Conservation (phyloP, 2,113 vertebrate species). For the Petrocephalus microphthalmus region DNA sequence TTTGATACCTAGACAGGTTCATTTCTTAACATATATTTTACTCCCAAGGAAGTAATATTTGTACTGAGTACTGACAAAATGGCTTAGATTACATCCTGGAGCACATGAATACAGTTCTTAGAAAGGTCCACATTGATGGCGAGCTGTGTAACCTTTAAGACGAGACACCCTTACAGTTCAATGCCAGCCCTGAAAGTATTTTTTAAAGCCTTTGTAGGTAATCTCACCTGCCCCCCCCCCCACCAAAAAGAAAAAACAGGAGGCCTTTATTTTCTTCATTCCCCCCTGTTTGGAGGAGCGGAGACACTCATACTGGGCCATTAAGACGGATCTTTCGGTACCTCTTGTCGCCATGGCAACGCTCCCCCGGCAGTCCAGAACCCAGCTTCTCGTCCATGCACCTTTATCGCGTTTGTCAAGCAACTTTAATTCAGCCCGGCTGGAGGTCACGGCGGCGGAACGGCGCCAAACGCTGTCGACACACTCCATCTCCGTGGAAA, state of each 20-base stretch:
- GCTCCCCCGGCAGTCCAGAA: background rate
- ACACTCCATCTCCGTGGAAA: conserved; percentile 5
- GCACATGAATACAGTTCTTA: conserved; percentile 21
- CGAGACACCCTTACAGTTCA: conserved; percentile 20
- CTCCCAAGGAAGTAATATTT: background rate
- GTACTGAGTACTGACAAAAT: background rate
- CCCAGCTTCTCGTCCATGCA: conserved; percentile 20
- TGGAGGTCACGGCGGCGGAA: background rate
- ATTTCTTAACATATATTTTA: background rate
- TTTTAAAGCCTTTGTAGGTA: conserved; percentile 14
- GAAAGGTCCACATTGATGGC: conserved; percentile 13
- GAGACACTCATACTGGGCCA: background rate
- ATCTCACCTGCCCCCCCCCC: background rate
- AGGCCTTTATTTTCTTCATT: background rate
- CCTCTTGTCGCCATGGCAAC: conserved; percentile 32
- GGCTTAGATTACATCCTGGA: conserved; percentile 3
- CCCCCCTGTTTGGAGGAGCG: conserved; percentile 18
- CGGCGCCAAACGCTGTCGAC: background rate
- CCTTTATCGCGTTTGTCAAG: conserved; percentile 18
- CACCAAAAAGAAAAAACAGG: background rate
- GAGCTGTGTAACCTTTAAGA: conserved; percentile 23
- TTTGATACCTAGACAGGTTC: background rate
- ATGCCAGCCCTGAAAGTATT: conserved; percentile 32
- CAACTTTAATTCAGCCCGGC: conserved; percentile 5
- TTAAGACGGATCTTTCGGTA: conserved; percentile 23